Evolutionary conservation across 1,140 invertebrate genomes (phyloP).

Genomic region (Zaprionus africanus): DNA sequence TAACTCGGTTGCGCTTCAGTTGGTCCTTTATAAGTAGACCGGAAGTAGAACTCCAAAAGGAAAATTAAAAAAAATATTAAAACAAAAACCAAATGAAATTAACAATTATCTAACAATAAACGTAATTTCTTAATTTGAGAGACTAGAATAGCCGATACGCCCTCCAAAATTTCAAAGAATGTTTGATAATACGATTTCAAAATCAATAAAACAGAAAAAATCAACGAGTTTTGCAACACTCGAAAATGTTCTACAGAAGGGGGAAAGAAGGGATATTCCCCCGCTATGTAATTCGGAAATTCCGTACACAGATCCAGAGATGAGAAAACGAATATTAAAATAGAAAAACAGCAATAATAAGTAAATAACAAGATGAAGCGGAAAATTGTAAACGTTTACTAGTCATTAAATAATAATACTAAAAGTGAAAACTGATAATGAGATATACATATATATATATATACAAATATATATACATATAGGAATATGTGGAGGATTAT

Average conservation of each 20-base stretch:
- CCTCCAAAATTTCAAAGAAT: constrained; percentile 74
- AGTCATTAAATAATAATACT: constrained; percentile 69
- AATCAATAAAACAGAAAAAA: constrained; percentile 35
- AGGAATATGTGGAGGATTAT: constrained; percentile 47
- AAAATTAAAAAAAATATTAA: constrained; percentile 9
- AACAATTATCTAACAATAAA: constrained; percentile 11
- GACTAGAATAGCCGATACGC: constrained; percentile 60
- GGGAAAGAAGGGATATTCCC: constrained; percentile 47
- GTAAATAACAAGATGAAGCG: constrained; percentile 22
- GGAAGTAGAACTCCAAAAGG: constrained; percentile 13
- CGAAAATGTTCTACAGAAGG: neutral
- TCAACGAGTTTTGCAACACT: constrained; percentile 12
- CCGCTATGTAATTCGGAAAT: constrained; percentile 35
- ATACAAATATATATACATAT: constrained; percentile 32
- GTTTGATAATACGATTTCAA: constrained; percentile 63
- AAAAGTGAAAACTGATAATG: constrained; percentile 23
- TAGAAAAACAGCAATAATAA: constrained; percentile 33
- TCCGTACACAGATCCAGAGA: constrained; percentile 11
- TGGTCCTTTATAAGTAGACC: neutral
- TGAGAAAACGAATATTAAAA: constrained; percentile 17
- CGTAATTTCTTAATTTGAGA: constrained; percentile 45
- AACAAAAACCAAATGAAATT: neutral
- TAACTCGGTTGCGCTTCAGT: constrained; percentile 9
- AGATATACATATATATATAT: constrained; percentile 36
- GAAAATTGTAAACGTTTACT: constrained; percentile 75